Conservation (phyloP, 2,888 invertebrate genomes). For the Tipula vernalis region DNA sequence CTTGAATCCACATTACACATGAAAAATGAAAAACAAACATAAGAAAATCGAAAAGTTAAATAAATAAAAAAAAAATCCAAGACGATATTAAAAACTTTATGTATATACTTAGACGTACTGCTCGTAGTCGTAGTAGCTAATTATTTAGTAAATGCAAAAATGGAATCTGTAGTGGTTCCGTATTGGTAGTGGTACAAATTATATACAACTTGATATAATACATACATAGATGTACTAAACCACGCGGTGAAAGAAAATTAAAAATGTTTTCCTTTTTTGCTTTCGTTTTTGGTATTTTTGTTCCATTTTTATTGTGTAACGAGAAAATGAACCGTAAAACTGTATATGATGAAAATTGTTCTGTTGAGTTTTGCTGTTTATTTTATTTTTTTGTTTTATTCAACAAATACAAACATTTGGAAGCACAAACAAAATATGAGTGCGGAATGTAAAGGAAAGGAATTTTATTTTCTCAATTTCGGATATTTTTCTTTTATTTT, state of each 20-base stretch:
- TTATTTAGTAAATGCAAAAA: not conserved
- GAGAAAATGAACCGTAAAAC: not conserved
- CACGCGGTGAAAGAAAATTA: not conserved
- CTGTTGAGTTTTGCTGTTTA: not conserved
- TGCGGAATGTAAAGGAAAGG: not conserved
- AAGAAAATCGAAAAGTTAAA: not conserved
- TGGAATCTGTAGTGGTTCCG: not conserved
- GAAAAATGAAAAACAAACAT: not conserved
- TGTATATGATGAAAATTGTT: not conserved
- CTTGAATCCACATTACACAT: not conserved
- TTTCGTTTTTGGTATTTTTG: not conserved
- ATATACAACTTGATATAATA: not conserved
- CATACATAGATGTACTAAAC: not conserved
- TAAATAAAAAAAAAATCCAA: not conserved
- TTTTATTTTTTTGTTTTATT: not conserved
- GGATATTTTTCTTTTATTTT: not conserved
- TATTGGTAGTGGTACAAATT: not conserved
- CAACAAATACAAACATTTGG: not conserved
- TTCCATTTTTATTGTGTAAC: not conserved
- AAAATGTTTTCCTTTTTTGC: not conserved
- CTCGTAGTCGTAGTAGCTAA: not conserved
- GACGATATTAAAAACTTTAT: not conserved
- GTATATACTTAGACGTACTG: not conserved
- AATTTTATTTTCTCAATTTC: not conserved
- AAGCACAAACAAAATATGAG: not conserved